Conservation (phyloP, 2,113 vertebrate genomes). For the Brachypteracias leptosomus region DNA sequence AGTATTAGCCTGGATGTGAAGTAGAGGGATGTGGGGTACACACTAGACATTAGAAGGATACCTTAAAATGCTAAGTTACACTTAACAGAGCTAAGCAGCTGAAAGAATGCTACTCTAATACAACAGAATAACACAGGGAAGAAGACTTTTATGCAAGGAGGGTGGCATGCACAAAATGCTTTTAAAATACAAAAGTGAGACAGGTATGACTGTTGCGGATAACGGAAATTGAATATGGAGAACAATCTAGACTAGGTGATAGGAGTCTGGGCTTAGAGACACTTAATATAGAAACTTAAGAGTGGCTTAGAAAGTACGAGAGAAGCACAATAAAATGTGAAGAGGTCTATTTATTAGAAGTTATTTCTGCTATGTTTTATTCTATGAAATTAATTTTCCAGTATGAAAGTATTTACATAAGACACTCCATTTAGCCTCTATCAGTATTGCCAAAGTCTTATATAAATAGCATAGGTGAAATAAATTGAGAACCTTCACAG, state of each 20-base stretch:
- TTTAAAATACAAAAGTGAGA: background rate
- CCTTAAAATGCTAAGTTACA: background rate
- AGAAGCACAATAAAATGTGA: background rate
- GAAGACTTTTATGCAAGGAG: background rate
- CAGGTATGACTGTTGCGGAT: background rate
- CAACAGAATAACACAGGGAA: background rate
- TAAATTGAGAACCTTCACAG: conserved; percentile 43
- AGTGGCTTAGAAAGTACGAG: background rate
- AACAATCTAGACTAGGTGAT: background rate
- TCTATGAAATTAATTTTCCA: conserved; percentile 61
- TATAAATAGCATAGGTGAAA: conserved; percentile 51
- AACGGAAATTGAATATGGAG: background rate
- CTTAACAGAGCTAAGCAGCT: background rate
- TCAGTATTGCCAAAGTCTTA: conserved; percentile 26
- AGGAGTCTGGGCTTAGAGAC: background rate
- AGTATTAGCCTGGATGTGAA: background rate
- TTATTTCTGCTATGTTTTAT: conserved; percentile 46
- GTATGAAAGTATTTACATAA: conserved; percentile 72
- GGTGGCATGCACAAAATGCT: background rate
- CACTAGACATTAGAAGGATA: too few relatives aligned
- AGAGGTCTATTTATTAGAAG: conserved; percentile 55
- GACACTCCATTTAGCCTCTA: conserved; percentile 47
- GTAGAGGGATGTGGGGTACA: background rate
- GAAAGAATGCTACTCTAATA: background rate
- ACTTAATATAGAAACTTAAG: background rate